Evolutionary conservation across 2,113 vertebrate species (phyloP), one percentile per base, ranked within the genome.

Genomic region (Albula glossodonta): DNA sequence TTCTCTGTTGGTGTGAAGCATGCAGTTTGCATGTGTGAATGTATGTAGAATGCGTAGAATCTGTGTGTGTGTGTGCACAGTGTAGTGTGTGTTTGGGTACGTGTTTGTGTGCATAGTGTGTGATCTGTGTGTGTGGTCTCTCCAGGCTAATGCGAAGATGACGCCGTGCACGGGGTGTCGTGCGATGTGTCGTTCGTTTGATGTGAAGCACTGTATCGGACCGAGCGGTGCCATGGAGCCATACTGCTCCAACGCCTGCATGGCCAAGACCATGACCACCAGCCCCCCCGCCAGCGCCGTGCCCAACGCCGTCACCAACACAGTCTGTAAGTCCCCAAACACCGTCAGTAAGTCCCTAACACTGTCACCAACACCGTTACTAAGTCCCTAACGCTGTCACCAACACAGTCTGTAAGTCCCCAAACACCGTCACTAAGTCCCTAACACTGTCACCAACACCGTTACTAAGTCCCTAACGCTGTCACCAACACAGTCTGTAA

Each of bases 191-290:
- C 97, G 96, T 91, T 97, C 98, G 77, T 98, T 98, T 89, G 98
- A 99, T 89, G 99, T 99, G 91, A 97, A 97, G 85, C 98, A 99
- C 89, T 97, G 97, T 92, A 95, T 99, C 83, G 97, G 96, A 89
- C 90, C 96, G 85, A 96, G 95, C 88, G 97, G 98, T 90, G 92
- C 95, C 90, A 96, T 97, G 97, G 96, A 98, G 91, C 96, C 97
- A 89, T 99, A 97, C 94, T 99, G 98, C 95, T 98, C 98, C 87
- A 93, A 96, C 85, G 95, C 94, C 90, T 99, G 98, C 93, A 97
- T 99, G 97, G 98, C 97, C 70, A 74, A 74, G 70, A 25, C 4
- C 94, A 99, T 97, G 96, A 95, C 95, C 94, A 98, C 70, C 97
- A 95, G 81, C 93, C 31, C 31, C 31, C 95, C 95, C 94, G 98